These are phyloP conservation scores for Acipenser ruthenus DNA, from an alignment of 2,797 vertebrate species.

Conservation along the genomic window DNA sequence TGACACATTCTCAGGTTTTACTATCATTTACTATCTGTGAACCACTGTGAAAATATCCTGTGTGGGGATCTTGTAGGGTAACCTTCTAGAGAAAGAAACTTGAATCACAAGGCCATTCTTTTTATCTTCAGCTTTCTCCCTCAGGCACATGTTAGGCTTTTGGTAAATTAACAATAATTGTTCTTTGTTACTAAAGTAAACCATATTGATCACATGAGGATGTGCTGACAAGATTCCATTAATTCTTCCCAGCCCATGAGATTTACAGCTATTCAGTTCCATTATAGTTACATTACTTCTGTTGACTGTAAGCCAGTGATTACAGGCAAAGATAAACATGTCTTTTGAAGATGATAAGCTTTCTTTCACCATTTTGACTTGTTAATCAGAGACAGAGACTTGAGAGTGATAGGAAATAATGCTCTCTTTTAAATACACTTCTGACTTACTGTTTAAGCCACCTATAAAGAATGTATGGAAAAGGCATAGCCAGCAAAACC, in stretches of 20 bases:
- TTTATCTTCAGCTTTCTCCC: constrained; percentile 1
- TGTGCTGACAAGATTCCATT: constrained; percentile 1
- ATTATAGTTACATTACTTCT: constrained; percentile 5
- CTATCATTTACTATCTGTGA: too few relatives aligned
- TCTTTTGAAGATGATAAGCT: constrained; percentile 7
- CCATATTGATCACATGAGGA: constrained; percentile 5
- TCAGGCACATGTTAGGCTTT: not conserved
- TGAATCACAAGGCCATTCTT: not conserved
- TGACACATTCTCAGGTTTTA: too few relatives aligned
- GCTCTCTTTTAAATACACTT: too few relatives aligned
- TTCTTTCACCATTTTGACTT: constrained; percentile 5
- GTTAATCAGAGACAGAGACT: constrained; percentile 5
- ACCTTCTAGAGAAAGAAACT: not conserved
- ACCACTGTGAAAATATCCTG: too few relatives aligned
- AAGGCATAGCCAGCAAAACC: too few relatives aligned
- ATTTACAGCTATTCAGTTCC: constrained; percentile 1
- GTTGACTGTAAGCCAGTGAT: constrained; percentile 6
- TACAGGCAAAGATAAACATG: constrained; percentile 2
- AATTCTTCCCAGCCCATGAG: constrained; percentile 6
- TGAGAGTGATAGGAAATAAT: too few relatives aligned
- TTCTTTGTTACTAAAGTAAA: constrained; percentile 3
- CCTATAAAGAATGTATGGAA: too few relatives aligned
- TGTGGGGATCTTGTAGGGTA: too few relatives aligned
- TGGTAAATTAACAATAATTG: constrained; percentile 7
- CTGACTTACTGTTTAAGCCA: too few relatives aligned